Conservation (phyloP, 2,113 vertebrate genomes). For the Atractosteus spatula region DNA sequence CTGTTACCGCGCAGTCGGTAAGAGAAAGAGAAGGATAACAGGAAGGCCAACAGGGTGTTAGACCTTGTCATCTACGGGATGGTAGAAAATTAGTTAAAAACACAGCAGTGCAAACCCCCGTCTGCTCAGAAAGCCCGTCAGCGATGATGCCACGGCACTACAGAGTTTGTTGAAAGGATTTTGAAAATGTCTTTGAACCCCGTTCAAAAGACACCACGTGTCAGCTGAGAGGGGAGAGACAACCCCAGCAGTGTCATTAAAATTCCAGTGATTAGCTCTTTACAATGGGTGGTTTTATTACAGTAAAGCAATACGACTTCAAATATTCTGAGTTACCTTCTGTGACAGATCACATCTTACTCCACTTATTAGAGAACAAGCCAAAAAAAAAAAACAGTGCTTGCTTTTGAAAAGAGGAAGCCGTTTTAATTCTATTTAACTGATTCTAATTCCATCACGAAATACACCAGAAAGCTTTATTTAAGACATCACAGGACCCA, state of each 20-base stretch:
- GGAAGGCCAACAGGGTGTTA: not conserved
- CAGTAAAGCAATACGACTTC: not conserved
- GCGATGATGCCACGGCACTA: too few relatives aligned
- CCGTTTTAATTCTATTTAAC: not conserved
- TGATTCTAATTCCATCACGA: not conserved
- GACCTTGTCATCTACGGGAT: not conserved
- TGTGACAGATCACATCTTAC: too few relatives aligned
- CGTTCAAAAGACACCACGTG: not conserved
- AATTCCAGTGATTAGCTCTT: not conserved
- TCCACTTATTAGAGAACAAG: not conserved
- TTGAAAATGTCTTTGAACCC: conserved; percentile 8
- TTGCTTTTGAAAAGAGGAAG: not conserved
- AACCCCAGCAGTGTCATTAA: not conserved
- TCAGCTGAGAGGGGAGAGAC: too few relatives aligned
- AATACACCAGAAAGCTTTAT: conserved; percentile 30
- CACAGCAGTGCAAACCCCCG: not conserved
- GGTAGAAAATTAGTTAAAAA: not conserved
- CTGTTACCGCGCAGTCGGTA: conserved; percentile 14
- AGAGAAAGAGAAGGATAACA: not conserved
- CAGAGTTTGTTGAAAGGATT: too few relatives aligned
- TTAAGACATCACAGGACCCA: conserved; percentile 58
- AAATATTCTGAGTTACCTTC: not conserved
- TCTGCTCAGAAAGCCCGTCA: too few relatives aligned
- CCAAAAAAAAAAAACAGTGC: conserved; percentile 31
- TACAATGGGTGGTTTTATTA: conserved; percentile 2